Evolutionary conservation across 2,888 invertebrate genomes (phyloP).

Genomic region (Volucella zonaria): DNA sequence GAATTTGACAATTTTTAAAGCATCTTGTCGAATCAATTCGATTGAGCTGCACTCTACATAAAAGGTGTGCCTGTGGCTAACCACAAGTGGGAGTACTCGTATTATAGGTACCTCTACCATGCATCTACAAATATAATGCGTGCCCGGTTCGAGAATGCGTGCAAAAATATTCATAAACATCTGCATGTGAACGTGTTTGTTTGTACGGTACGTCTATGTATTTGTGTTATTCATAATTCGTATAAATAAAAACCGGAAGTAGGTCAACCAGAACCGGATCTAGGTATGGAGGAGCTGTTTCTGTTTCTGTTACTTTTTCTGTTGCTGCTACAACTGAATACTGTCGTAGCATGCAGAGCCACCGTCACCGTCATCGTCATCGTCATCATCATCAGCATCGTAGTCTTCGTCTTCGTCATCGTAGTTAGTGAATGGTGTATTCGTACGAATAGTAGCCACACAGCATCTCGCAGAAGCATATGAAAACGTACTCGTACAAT

Average conservation of each 20-base stretch:
- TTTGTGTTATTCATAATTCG: slow-evolving; percentile 62
- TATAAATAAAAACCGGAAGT: slow-evolving; percentile 75
- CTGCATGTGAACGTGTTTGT: slow-evolving; percentile 8
- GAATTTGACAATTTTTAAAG: background rate
- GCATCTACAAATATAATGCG: background rate
- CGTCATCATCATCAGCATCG: slow-evolving; percentile 14
- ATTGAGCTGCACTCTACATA: slow-evolving; percentile 21
- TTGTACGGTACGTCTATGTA: slow-evolving; percentile 9
- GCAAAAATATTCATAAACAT: slow-evolving; percentile 45
- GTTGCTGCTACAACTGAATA: slow-evolving; percentile 54
- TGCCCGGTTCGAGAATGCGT: slow-evolving; percentile 37
- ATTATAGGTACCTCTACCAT: background rate
- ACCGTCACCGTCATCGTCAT: slow-evolving; percentile 45
- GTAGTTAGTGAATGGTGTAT: slow-evolving; percentile 7
- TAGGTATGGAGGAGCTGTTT: slow-evolving; percentile 64
- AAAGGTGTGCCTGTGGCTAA: slow-evolving; percentile 22
- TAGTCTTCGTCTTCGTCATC: background rate
- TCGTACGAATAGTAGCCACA: background rate
- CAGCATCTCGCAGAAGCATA: slow-evolving; percentile 45
- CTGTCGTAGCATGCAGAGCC: slow-evolving; percentile 59
- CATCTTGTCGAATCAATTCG: slow-evolving; percentile 48
- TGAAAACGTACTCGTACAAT: background rate
- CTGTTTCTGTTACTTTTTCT: slow-evolving; percentile 26
- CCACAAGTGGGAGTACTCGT: slow-evolving; percentile 24
- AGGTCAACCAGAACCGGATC: slow-evolving; percentile 76